Percentiles rank a stretch among this genome's conserved stretches.
These are phyloP conservation scores for Forbesichthys agassizii DNA, from an alignment of 2,113 vertebrate genomes.

Conservation along the genomic window DNA sequence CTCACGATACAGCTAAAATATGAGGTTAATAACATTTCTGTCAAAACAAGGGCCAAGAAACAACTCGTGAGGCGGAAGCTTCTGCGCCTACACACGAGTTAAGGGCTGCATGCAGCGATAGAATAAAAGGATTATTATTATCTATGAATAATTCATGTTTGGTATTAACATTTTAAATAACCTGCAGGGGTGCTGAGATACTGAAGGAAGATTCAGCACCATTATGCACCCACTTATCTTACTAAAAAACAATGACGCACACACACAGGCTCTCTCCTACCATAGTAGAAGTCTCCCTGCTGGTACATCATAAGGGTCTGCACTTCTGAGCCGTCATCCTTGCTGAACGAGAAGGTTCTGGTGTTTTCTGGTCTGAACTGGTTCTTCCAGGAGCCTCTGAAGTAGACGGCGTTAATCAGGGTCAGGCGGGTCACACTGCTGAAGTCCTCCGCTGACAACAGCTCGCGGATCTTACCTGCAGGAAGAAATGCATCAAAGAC, in stretches of 20 bases:
- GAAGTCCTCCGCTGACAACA: conserved; percentile 91
- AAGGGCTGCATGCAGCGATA: too few species aligned
- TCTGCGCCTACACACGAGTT: not conserved
- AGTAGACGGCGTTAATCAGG: conserved; percentile 93
- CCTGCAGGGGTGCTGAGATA: too few species aligned
- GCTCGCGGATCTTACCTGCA: conserved; percentile 87
- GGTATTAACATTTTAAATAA: too few species aligned
- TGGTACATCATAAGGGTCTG: conserved; percentile 99
- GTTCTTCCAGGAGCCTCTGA: conserved; percentile 97
- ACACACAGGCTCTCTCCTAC: conserved; percentile 69
- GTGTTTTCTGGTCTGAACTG: conserved; percentile 97
- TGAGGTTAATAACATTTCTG: not conserved
- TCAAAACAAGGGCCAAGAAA: not conserved
- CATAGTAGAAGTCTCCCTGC: conserved; percentile 97
- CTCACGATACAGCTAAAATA: not conserved
- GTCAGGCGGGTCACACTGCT: conserved; percentile 84
- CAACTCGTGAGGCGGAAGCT: not conserved
- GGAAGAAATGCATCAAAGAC: not conserved
- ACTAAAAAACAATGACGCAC: not conserved
- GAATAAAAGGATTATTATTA: too few species aligned
- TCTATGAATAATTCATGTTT: too few species aligned
- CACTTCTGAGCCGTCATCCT: conserved; percentile 95
- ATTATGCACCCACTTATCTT: not conserved
- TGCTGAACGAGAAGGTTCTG: conserved; percentile 96
- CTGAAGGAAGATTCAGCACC: not conserved